Evolutionary conservation across 2,113 vertebrate species (phyloP), one percentile per base, ranked within the genome.

Genomic region (Daboia siamensis): DNA sequence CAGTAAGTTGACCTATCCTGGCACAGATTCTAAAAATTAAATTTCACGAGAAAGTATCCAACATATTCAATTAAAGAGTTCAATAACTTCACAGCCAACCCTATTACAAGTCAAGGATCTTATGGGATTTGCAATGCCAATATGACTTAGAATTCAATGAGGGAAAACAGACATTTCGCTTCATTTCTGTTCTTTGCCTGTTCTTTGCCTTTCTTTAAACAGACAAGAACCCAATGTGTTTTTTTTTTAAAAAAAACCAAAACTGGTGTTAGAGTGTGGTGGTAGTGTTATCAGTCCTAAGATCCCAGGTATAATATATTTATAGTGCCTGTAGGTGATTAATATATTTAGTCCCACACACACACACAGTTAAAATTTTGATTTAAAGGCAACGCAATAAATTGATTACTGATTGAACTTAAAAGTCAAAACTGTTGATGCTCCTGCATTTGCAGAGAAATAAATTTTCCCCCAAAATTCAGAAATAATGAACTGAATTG

Each of bases 1-100:
- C 86, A 91, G 86, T 21, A 69, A 1, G 3, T 91, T 90, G 93
- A 80, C 92, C 92, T 90, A 92, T 44, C 91, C 52, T 90, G 69
- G 74, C 26, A 92, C 44, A 55, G 74, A 93, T 94, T 64, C 92
- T 89, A 90, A 94, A 93, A 94, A 55, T 20, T 44, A 57, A 91
- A 93, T 24, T 20, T 0, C 0, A 54, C 5, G 48, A 64, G 80
- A 46, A 69, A 23, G 24, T 0, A 15, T 89, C 90, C 64, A 88
- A 48, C 8, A 24, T 26, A 10, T 0, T 0, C 39, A 92, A 90
- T 39, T 55, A 74, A 0, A 2, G 11, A 9, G 80, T 94, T 91
- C 74, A 93, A 7, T 44, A 87, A 86, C 33, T 90, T 39, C 13
- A 64, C 46, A 88, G 48, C 86, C 46, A 52, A 88, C 86, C 86